Conservation (phyloP, 2,888 invertebrate species). For the Andrena fulva region DNA sequence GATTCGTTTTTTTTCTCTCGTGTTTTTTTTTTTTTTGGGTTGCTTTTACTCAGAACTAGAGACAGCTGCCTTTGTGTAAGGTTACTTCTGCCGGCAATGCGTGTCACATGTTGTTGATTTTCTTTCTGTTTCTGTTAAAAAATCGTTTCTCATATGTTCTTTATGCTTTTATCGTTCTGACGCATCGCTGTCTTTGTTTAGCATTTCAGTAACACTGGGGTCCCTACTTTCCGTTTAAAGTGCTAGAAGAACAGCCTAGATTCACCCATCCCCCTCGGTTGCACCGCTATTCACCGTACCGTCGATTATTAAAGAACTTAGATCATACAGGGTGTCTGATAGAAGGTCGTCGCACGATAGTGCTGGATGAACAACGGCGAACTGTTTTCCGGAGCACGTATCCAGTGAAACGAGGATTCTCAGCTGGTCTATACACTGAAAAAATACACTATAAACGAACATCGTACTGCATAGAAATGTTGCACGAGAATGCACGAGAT, state of each 20-base stretch:
- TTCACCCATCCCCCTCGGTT: constrained; percentile 85
- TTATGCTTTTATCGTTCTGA: constrained; percentile 17
- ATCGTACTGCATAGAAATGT: background rate
- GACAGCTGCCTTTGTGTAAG: constrained; percentile 5
- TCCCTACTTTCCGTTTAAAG: constrained; percentile 87
- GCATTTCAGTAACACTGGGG: constrained; percentile 83
- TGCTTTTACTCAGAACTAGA: constrained; percentile 46
- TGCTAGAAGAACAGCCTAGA: constrained; percentile 90
- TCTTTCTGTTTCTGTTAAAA: constrained; percentile 29
- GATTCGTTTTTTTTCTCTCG: constrained; percentile 35
- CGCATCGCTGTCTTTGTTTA: constrained; percentile 61
- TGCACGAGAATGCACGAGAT: background rate
- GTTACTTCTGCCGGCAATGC: background rate
- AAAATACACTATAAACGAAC: constrained; percentile 22
- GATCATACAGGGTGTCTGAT: constrained; percentile 70
- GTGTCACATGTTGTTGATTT: constrained; percentile 7
- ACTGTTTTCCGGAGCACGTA: background rate
- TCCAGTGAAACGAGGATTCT: constrained; percentile 24
- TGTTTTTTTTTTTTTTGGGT: constrained; percentile 12
- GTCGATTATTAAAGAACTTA: constrained; percentile 42
- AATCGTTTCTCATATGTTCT: constrained; percentile 31
- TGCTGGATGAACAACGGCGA: constrained; percentile 6
- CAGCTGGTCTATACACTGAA: constrained; percentile 42
- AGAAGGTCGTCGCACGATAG: constrained; percentile 40
- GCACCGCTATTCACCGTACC: constrained; percentile 83